Percentiles rank a stretch among this genome's conserved stretches.
These are phyloP conservation scores for Halcyon leucocephala DNA, from an alignment of 2,797 vertebrate species.

Conservation along the genomic window DNA sequence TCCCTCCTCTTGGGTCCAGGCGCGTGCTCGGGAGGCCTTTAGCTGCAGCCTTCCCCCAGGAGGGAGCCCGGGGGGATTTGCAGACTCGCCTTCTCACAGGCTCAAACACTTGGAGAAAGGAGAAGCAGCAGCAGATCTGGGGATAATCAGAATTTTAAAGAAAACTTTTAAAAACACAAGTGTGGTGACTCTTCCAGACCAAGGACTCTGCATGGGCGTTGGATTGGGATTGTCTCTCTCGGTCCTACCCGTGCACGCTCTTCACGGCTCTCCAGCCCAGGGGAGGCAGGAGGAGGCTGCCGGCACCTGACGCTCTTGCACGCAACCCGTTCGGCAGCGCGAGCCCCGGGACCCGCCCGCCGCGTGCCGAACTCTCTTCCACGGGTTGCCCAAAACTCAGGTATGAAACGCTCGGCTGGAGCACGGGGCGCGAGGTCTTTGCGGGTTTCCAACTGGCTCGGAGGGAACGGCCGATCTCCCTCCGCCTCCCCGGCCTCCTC, in stretches of 20 bases:
- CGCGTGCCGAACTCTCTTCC: not conserved
- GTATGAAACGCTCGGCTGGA: constrained; percentile 77
- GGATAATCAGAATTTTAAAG: not conserved
- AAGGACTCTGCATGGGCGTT: not conserved
- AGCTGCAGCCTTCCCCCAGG: not conserved
- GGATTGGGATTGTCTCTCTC: not conserved
- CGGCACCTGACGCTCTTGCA: not conserved
- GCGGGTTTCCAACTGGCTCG: not conserved
- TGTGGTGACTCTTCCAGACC: not conserved
- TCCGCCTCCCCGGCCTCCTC: constrained; percentile 25
- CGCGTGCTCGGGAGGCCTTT: not conserved
- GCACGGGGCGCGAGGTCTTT: constrained; percentile 59
- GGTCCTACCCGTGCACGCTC: not conserved
- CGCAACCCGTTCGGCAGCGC: not conserved
- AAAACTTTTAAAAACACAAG: not conserved
- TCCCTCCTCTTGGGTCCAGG: not conserved
- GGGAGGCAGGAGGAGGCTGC: not conserved
- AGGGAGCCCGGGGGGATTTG: not conserved
- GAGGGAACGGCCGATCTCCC: not conserved
- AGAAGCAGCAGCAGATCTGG: constrained; percentile 3
- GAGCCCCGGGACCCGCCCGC: not conserved
- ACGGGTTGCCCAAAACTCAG: constrained; percentile 83
- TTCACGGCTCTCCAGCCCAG: not conserved
- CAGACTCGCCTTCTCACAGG: not conserved
- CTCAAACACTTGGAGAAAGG: not conserved